Evolutionary conservation across 2,888 invertebrate species (phyloP).

Genomic region (Apodemia zela): DNA sequence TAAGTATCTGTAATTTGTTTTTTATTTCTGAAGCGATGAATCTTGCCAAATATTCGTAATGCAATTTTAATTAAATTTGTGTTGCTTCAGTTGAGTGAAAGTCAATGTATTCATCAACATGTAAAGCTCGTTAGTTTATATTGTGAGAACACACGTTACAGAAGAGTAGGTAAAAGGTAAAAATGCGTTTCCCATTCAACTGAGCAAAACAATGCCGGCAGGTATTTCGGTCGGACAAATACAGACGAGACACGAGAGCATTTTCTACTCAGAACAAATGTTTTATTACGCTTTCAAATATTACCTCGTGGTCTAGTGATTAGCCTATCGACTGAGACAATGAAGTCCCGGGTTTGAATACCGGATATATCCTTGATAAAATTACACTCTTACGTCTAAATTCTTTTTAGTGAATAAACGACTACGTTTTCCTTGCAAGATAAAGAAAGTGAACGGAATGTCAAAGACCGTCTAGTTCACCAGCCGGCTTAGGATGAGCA

Average conservation of each 20-base stretch:
- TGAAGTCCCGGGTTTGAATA: background rate
- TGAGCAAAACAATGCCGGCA: constrained; percentile 12
- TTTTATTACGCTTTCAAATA: constrained; percentile 9
- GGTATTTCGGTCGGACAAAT: constrained; percentile 10
- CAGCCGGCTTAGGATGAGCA: no score
- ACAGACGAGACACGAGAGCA: constrained; percentile 6
- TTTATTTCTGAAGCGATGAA: background rate
- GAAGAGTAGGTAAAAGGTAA: constrained; percentile 13
- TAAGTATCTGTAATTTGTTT: no score
- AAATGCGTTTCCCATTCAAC: constrained; percentile 10
- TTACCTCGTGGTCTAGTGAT: background rate
- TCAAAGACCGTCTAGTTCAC: no score
- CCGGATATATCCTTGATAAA: no score
- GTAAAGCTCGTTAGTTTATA: constrained; percentile 21
- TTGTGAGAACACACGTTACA: constrained; percentile 20
- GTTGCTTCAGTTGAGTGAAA: constrained; percentile 17
- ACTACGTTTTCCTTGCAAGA: no score
- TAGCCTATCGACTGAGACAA: background rate
- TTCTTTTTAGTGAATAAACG: no score
- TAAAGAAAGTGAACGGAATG: no score
- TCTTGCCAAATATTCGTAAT: background rate
- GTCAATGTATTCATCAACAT: constrained; percentile 20
- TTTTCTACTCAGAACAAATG: constrained; percentile 16
- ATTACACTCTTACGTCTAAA: background rate
- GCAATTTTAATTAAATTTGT: constrained; percentile 15